Evolutionary conservation across 1,140 invertebrate genomes (phyloP), one percentile per base, ranked within the genome.

Genomic region (Ganaspis sp.): DNA sequence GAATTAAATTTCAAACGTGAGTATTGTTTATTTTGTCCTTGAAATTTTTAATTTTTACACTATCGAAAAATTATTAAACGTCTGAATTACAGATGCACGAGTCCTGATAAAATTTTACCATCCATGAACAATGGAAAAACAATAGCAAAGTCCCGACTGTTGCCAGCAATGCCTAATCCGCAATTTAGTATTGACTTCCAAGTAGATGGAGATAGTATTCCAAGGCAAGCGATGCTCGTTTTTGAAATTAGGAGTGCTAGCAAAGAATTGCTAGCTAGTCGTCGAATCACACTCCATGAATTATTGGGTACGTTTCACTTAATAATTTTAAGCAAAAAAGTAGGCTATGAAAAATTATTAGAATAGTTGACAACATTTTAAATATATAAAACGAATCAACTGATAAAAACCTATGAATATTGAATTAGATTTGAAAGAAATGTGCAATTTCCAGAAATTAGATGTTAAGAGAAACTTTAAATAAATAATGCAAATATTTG

Each of bases 191-290:
- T 91, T 69, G 83, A 87, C 23, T 91, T 91, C 71, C 87, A 90
- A 54, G 76, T 91, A 21, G 90, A 91, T 37, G 74, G 82, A 1
- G 84, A 87, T 5, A 84, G 87, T 17, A 81, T 91, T 12, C 86
- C 89, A n/a, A 81, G 87, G 11, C 88, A 89, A 38, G 81, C 89
- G 26, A 80, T 85, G 19, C 78, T 92, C 1, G 79, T 89, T 71
- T 91, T 92, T 70, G 91, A 92, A 69, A 89, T 92, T 54, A 85
- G 90, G 54, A 90, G 88, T 49, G 85, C 89, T 9, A 87, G 87
- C 42, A 92, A 92, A 78, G 89, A 92, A 81, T 76, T 90, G 45
- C 42, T 92, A 11, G 91, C 90, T 53, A 88, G 88, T 75, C 83
- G 90, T 42, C 80, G 86, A 37, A 86, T 90, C 34, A 91, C 88